These are phyloP conservation scores for Eupithecia insigniata DNA, from an alignment of 2,888 invertebrate genomes.

Conservation along the genomic window DNA sequence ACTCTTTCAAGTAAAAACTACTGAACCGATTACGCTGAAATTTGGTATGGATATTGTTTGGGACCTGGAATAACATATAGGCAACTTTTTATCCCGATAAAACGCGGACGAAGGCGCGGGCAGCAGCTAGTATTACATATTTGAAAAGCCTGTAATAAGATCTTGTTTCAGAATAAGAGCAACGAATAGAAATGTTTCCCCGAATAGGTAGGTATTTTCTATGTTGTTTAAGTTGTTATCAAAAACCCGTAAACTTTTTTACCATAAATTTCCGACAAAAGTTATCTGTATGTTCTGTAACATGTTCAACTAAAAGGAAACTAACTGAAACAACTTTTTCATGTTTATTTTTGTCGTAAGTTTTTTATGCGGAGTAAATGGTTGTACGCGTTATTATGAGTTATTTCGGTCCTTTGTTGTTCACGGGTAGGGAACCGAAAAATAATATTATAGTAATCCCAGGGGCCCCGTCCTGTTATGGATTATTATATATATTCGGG, in stretches of 20 bases:
- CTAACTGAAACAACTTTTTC: constrained; percentile 11
- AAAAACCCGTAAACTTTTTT: neutral
- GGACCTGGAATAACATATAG: too few relatives aligned
- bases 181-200: neutral
- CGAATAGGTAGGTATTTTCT: neutral
- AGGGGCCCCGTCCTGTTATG: neutral
- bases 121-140: neutral
- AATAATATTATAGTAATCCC: constrained; percentile 6
- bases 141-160: neutral
- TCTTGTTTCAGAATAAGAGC: neutral
- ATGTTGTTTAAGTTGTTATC: neutral
- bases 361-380: constrained; percentile 6
- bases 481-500: neutral
- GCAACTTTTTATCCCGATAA: too few relatives aligned
- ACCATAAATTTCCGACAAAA: neutral
- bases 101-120: too few relatives aligned
- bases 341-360: constrained; percentile 7
- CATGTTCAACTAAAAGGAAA: constrained; percentile 2
- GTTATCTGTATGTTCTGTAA: neutral
- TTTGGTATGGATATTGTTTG: too few relatives aligned
- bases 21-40: too few relatives aligned
- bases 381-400: constrained; percentile 12
- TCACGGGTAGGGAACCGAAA: constrained; percentile 7
- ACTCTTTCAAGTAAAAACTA: too few relatives aligned
- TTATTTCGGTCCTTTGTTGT: constrained; percentile 7